These are phyloP conservation scores for Pseudomyrmex flavicornis DNA, from an alignment of 1,140 invertebrate species.

Conservation along the genomic window DNA sequence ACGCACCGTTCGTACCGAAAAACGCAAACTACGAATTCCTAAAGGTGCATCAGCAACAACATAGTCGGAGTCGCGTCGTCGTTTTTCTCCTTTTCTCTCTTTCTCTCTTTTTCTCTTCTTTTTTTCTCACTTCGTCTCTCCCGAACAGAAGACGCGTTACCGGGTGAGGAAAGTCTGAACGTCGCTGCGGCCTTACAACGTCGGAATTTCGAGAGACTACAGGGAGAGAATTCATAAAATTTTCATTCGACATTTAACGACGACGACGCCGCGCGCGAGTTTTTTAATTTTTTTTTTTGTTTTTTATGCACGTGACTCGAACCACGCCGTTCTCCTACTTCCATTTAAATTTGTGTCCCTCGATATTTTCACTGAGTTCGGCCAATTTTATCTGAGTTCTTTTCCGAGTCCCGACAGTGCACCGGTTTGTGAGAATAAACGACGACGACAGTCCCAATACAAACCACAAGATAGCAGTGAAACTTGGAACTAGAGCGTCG, in stretches of 20 bases:
- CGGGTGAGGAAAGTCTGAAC: slow-evolving; percentile 31
- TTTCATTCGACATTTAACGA: slow-evolving; percentile 69
- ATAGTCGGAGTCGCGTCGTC: slow-evolving; percentile 30
- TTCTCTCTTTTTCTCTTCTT: not conserved
- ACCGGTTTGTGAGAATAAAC: slow-evolving; percentile 13
- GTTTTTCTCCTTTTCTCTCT: slow-evolving; percentile 23
- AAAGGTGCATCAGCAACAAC: slow-evolving; percentile 43
- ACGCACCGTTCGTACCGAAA: slow-evolving; percentile 36
- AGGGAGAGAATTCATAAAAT: slow-evolving; percentile 67
- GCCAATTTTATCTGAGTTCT: slow-evolving; percentile 12
- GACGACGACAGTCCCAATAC: not conserved
- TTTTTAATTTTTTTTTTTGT: not conserved
- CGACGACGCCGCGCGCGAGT: slow-evolving; percentile 27
- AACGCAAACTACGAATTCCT: slow-evolving; percentile 54
- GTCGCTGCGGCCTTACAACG: slow-evolving; percentile 32
- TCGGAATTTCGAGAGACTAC: slow-evolving; percentile 59
- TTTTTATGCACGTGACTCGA: too few relatives aligned
- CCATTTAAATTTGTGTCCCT: not conserved
- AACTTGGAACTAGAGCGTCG: slow-evolving; percentile 47
- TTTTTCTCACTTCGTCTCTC: slow-evolving; percentile 18
- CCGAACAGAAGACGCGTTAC: slow-evolving; percentile 19
- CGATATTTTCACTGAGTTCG: not conserved
- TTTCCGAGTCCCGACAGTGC: not conserved
- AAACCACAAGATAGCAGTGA: slow-evolving; percentile 8
- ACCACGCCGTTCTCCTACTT: not conserved